Evolutionary conservation across 2,113 vertebrate species (phyloP), one percentile per base, ranked within the genome.

Genomic region (Pygoscelis antarcticus): DNA sequence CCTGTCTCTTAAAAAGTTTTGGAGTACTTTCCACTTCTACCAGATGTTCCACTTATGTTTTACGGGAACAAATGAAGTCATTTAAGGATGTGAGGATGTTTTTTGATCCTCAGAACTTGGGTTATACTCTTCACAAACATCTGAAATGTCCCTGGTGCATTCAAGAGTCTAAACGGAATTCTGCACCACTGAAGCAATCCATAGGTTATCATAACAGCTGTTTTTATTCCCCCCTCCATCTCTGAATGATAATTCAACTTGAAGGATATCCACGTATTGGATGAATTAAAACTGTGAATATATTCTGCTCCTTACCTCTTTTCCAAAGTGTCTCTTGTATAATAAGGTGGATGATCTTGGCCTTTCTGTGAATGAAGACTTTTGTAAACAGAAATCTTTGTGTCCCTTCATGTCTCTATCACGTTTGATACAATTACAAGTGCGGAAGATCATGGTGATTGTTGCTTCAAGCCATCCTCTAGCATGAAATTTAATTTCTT

Each of bases 31-130:
- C 92, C 95, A 94, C 36, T 94, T 93, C 76, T 89, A 96, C 90
- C 93, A 97, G 94, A 96, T 97, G 96, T 97, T 93, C 96, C 96
- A 92, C 79, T 93, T 95, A 94, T 95, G 85, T 94, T 96, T 96
- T 90, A 97, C 94, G 46, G 96, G 96, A 97, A 96, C 87, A 93
- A 66, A 96, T 97, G 93, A 96, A 97, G 85, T 96, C 62, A 97
- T 95, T 91, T 86, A 96, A 93, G 85, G 87, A 96, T 95, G 82
- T 90, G 72, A 83, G 72, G 64, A 38, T 36, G 25, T 83, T 88
- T 94, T 91, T 82, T 91, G 84, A 85, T 94, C 78, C 82, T 90
- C 49, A 49, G 38, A 87, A 80, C 58, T 91, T 85, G 52, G 13
- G 66, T 65, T 91, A 65, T 61, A 83, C 49, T 90, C 30, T 87